Base-by-base conservation (phyloP, 2,113 vertebrate species). In the Gambusia holbrooki region DNA sequence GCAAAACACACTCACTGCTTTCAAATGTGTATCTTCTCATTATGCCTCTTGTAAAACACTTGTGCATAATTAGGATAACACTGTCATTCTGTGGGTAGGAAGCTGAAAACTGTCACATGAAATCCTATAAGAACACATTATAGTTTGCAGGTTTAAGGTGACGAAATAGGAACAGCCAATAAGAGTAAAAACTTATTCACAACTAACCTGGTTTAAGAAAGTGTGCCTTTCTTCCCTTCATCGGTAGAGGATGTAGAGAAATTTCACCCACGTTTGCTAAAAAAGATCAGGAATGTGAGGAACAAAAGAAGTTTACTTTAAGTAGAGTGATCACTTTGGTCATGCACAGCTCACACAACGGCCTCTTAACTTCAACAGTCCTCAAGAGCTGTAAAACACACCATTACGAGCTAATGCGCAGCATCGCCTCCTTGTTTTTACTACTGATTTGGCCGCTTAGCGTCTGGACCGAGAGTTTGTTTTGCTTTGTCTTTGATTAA, bases 401-500 rank as follows among this genome's bases (percentile, higher is more conserved):
- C 51, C 29, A 83, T 76, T 78, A 87, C 67, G 61, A 80, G 77
- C 66, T 73, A 27, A 80, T 84, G 72, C 90, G 89, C 91, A 86
- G 85, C n/a, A 90, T 54, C 84, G 74, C 91, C 91, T 87, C 81
- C 81, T 71, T 60, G 19, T 77, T 64, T 82, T 73, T 83, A 87
- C 74, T 73, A 81, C 81, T 66, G 83, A 84, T 87, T 69, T 48
- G 77, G 84, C 75, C 62, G 14, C 84, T 89, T 87, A 84, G 74
- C 14, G 68, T 73, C 76, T 81, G 74, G 61, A 64, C 81, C 77
- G 67, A 69, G 60, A 86, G 89, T 92, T 87, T 88, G 78, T 84
- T 91, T 87, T 85, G 87, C 83, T 88, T 89, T 79, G 72, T 71
- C 71, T 89, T 81, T 88, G 86, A 92, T 91, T 90, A 92, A 92